Conservation (phyloP, 2,888 invertebrate species). For the Microchrysa polita region DNA sequence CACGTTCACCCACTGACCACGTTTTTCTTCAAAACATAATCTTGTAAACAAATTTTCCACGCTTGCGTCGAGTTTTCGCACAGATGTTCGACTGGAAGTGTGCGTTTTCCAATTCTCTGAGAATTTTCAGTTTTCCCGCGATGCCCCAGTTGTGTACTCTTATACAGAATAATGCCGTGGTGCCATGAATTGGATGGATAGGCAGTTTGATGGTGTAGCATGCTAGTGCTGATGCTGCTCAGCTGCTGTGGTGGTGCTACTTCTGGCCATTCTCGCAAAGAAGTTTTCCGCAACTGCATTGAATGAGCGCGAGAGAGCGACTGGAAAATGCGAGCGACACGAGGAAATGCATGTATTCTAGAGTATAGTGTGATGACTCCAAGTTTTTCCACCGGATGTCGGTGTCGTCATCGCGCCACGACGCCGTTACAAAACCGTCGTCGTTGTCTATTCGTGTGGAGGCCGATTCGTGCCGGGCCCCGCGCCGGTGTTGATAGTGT, state of each 20-base stretch:
- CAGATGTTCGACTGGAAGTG: conserved; percentile 36
- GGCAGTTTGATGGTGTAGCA: conserved; percentile 10
- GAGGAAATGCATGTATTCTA: background rate
- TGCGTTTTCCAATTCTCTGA: conserved; percentile 18
- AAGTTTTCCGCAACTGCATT: conserved; percentile 4
- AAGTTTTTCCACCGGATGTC: conserved; percentile 35
- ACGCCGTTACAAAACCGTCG: conserved; percentile 31
- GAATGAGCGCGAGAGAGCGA: background rate
- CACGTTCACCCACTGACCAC: conserved; percentile 23
- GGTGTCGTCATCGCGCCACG: conserved; percentile 23
- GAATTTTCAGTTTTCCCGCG: background rate
- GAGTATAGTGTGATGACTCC: conserved; percentile 8
- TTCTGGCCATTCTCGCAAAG: background rate
- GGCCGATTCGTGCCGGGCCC: background rate
- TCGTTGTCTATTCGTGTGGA: background rate
- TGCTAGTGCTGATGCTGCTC: too few relatives aligned
- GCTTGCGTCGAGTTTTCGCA: conserved; percentile 26
- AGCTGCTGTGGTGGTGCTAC: background rate
- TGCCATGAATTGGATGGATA: background rate
- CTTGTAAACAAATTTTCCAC: conserved; percentile 36
- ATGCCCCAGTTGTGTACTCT: conserved; percentile 18
- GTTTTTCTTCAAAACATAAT: conserved; percentile 40
- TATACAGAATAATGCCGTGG: background rate
- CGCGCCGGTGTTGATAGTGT: too few relatives aligned
- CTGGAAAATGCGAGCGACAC: background rate